Percentiles rank a stretch among this genome's conserved stretches.
Evolutionary conservation across 2,888 invertebrate species (phyloP).

Genomic region (Tryphoninae sp.): DNA sequence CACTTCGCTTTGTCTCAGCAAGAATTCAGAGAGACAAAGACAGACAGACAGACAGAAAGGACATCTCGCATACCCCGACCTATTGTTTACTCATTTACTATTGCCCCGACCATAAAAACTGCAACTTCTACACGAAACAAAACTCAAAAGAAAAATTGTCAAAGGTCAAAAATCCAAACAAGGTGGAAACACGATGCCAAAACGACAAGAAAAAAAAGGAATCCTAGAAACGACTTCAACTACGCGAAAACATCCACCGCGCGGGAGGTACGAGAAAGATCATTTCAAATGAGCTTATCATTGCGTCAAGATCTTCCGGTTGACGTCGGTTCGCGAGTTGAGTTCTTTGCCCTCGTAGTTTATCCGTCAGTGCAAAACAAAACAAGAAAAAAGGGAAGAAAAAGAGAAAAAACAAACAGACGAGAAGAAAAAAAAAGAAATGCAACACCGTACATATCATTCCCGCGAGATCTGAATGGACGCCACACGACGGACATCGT

Average conservation of each 20-base stretch:
- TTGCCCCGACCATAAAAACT: no score
- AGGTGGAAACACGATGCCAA: neutral
- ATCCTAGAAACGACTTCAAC: constrained; percentile 10
- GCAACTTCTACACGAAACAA: no score
- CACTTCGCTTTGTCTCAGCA: constrained; percentile 19
- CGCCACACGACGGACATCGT: constrained; percentile 48
- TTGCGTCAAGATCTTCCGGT: constrained; percentile 48
- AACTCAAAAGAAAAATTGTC: no score
- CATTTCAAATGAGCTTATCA: constrained; percentile 49
- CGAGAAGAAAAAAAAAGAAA: constrained; percentile 7
- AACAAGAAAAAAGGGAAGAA: constrained; percentile 12
- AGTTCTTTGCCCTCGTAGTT: constrained; percentile 50
- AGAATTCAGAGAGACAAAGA: neutral
- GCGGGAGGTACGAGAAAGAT: constrained; percentile 46
- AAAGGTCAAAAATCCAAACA: no score
- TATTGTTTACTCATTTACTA: no score
- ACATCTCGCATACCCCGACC: neutral
- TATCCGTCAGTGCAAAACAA: constrained; percentile 35
- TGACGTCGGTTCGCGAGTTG: constrained; percentile 28
- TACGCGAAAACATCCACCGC: constrained; percentile 3
- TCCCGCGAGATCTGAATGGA: constrained; percentile 57
- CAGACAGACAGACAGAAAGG: no score
- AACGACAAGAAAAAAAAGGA: neutral
- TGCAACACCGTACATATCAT: constrained; percentile 43
- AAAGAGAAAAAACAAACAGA: constrained; percentile 4